Evolutionary conservation across 2,888 invertebrate species (phyloP).

Genomic region (Chymomyza procnemis): DNA sequence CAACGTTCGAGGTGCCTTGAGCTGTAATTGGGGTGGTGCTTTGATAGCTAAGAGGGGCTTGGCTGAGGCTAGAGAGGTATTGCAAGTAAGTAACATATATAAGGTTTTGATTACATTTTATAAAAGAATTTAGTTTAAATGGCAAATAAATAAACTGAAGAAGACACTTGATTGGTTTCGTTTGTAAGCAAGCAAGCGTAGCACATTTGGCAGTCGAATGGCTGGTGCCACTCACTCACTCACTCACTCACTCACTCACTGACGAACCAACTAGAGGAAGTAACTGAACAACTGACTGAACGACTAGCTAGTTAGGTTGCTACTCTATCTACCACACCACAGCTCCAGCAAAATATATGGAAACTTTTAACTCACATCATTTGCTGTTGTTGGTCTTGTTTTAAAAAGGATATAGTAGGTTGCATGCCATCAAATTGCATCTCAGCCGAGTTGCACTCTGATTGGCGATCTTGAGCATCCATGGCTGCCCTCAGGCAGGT

Average conservation of each 20-base stretch:
- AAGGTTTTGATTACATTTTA: slow-evolving; percentile 75
- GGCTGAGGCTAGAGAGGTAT: slow-evolving; percentile 1
- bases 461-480: slow-evolving; percentile 91
- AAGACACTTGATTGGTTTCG: slow-evolving; percentile 77
- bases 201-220: not conserved
- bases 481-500: slow-evolving; percentile 85
- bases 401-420: slow-evolving; percentile 97
- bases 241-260: too few species aligned
- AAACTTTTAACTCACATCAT: slow-evolving; percentile 57
- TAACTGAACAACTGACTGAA: too few species aligned
- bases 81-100: slow-evolving; percentile 62
- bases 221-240: too few species aligned
- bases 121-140: slow-evolving; percentile 68
- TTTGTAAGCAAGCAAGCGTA: not conserved
- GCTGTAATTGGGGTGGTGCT: slow-evolving; percentile 22
- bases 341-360: too few species aligned
- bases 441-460: slow-evolving; percentile 93
- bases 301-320: not conserved
- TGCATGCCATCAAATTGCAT: slow-evolving; percentile 94
- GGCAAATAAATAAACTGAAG: slow-evolving; percentile 69
- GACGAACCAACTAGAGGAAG: not conserved
- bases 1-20: slow-evolving; percentile 36
- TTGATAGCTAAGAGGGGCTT: slow-evolving; percentile 8
- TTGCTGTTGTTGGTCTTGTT: slow-evolving; percentile 71
- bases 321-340: not conserved